Evolutionary conservation across 2,888 invertebrate genomes (phyloP).

Genomic region (Diarsia brunnea): DNA sequence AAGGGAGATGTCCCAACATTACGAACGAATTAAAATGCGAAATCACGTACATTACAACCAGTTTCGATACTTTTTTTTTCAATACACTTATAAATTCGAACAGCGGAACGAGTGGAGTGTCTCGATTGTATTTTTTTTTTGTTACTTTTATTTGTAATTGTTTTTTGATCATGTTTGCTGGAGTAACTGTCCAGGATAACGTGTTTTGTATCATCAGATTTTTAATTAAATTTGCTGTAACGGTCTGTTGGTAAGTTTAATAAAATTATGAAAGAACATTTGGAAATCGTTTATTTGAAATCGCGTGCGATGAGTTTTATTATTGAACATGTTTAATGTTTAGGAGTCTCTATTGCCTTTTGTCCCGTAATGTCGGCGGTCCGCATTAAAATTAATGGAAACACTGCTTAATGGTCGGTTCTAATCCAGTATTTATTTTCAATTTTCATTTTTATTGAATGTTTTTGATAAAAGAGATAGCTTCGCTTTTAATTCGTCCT

Average conservation of each 20-base stretch:
- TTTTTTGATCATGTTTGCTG: slow-evolving; percentile 71
- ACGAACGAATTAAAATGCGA: slow-evolving; percentile 88
- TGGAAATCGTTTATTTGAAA: slow-evolving; percentile 48
- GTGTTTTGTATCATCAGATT: slow-evolving; percentile 57
- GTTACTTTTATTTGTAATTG: slow-evolving; percentile 73
- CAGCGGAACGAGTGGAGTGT: slow-evolving; percentile 75
- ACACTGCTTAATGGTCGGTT: slow-evolving; percentile 76
- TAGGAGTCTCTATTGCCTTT: slow-evolving; percentile 68
- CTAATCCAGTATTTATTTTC: slow-evolving; percentile 78
- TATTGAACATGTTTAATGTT: slow-evolving; percentile 50
- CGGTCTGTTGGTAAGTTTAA: slow-evolving; percentile 54
- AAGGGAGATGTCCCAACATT: slow-evolving; percentile 83
- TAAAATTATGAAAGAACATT: slow-evolving; percentile 58
- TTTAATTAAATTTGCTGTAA: slow-evolving; percentile 63
- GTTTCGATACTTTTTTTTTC: slow-evolving; percentile 82
- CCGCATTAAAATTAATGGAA: slow-evolving; percentile 81
- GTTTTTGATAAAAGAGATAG: slow-evolving; percentile 57
- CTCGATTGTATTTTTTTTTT: slow-evolving; percentile 68
- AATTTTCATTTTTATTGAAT: slow-evolving; percentile 66
- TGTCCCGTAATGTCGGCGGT: slow-evolving; percentile 71
- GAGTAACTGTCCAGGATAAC: slow-evolving; percentile 67
- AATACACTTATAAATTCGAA: slow-evolving; percentile 84
- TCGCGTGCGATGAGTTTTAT: slow-evolving; percentile 40
- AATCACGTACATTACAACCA: slow-evolving; percentile 88
- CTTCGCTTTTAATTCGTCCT: slow-evolving; percentile 26